Conservation (phyloP, 2,888 invertebrate species). For the Noctua janthe region DNA sequence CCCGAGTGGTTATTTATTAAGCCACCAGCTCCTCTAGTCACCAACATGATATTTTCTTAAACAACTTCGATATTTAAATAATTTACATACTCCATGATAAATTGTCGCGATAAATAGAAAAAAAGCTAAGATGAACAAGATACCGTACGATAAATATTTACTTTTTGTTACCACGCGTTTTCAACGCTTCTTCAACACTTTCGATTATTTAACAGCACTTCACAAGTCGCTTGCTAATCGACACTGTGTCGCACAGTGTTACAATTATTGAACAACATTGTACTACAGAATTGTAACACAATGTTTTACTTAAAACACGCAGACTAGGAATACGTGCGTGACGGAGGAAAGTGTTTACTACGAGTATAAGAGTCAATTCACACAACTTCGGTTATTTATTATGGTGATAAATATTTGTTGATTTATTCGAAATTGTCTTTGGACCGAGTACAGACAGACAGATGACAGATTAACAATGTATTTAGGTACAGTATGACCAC, state of each 20-base stretch:
- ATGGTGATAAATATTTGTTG: conserved; percentile 15
- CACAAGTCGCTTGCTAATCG: neutral
- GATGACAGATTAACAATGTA: neutral
- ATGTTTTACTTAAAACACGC: conserved; percentile 36
- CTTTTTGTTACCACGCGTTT: conserved; percentile 48
- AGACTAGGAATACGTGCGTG: conserved; percentile 48
- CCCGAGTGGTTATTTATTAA: no score
- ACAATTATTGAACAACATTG: neutral
- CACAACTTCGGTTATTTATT: conserved; percentile 34
- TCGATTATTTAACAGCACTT: conserved; percentile 47
- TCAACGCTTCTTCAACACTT: conserved; percentile 59
- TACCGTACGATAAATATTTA: conserved; percentile 46
- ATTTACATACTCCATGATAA: conserved; percentile 9
- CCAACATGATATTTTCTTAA: neutral
- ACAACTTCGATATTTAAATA: neutral
- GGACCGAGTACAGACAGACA: neutral
- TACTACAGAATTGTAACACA: conserved; percentile 9
- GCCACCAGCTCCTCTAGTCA: no score
- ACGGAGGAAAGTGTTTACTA: conserved; percentile 60
- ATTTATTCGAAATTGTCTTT: conserved; percentile 16
- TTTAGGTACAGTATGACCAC: neutral
- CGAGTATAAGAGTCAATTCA: conserved; percentile 50
- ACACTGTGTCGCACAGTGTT: conserved; percentile 40
- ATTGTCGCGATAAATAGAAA: neutral
- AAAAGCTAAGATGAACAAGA: conserved; percentile 28